These are phyloP conservation scores for Pseudochirops cupreus DNA, from an alignment of 2,797 vertebrate species.

Conservation along the genomic window DNA sequence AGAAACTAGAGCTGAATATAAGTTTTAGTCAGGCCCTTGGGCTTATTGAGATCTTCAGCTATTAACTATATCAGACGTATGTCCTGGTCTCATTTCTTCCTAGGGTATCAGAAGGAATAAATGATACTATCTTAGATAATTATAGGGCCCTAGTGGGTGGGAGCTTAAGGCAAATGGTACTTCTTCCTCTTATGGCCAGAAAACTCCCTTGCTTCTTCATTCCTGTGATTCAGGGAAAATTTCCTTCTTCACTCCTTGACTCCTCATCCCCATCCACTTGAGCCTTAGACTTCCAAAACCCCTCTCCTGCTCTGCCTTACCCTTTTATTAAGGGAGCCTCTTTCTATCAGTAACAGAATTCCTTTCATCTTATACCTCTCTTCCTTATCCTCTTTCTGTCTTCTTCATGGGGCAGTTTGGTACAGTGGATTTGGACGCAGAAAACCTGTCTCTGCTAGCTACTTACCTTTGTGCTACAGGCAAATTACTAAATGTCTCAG, in stretches of 20 bases:
- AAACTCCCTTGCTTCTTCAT: background rate
- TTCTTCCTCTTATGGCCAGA: background rate
- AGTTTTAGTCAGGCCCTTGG: background rate
- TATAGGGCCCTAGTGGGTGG: background rate
- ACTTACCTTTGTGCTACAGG: background rate
- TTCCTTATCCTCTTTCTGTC: background rate
- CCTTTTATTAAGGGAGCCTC: background rate
- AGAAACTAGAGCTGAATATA: background rate
- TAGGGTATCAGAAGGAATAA: background rate
- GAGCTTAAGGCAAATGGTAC: background rate
- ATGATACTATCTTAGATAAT: background rate
- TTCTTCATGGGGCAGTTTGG: background rate
- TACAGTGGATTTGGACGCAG: background rate
- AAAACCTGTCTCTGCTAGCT: background rate
- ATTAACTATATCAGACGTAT: background rate
- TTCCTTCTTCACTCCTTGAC: background rate
- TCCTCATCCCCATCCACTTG: background rate
- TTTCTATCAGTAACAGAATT: background rate
- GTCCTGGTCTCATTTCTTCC: background rate
- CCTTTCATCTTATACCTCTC: background rate
- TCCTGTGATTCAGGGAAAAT: background rate
- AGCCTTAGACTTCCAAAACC: background rate
- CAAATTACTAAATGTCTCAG: background rate
- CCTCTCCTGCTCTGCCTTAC: background rate
- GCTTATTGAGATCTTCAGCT: background rate